Evolutionary conservation across 2,888 invertebrate genomes (phyloP).

Genomic region (Pseudococcus viburni): DNA sequence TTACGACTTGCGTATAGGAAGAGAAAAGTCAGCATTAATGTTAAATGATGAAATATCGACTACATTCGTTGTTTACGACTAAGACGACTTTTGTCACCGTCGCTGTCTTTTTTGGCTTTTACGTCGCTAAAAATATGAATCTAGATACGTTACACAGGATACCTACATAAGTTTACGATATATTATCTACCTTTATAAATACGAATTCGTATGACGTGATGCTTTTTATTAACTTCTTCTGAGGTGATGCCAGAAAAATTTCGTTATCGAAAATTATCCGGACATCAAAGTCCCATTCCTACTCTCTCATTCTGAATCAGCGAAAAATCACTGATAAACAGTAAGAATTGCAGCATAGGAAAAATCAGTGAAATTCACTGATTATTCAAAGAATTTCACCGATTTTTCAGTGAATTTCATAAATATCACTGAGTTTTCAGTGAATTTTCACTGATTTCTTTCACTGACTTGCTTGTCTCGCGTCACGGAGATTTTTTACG

Average conservation of each 20-base stretch:
- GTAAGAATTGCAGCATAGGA: too few relatives aligned
- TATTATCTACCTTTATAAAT: conserved; percentile 9
- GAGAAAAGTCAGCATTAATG: conserved; percentile 53
- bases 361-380: too few relatives aligned
- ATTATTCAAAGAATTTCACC: too few relatives aligned
- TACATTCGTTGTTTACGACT: conserved; percentile 64
- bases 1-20: conserved; percentile 55
- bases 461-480: too few relatives aligned
- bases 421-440: too few relatives aligned
- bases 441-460: too few relatives aligned
- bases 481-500: too few relatives aligned
- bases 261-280: conserved; percentile 7
- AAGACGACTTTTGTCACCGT: conserved; percentile 17
- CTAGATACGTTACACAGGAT: background rate
- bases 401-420: too few relatives aligned
- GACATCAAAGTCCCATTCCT: background rate
- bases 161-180: conserved; percentile 26
- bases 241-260: conserved; percentile 30
- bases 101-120: conserved; percentile 36
- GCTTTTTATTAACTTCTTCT: conserved; percentile 9
- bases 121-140: conserved; percentile 44
- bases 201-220: conserved; percentile 7
- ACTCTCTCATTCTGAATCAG: too few relatives aligned
- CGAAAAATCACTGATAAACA: too few relatives aligned
- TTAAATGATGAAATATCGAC: conserved; percentile 66